Percentiles rank a stretch among this genome's conserved stretches.
Conservation (phyloP, 2,113 vertebrate species). For the Meriones unguiculatus region DNA sequence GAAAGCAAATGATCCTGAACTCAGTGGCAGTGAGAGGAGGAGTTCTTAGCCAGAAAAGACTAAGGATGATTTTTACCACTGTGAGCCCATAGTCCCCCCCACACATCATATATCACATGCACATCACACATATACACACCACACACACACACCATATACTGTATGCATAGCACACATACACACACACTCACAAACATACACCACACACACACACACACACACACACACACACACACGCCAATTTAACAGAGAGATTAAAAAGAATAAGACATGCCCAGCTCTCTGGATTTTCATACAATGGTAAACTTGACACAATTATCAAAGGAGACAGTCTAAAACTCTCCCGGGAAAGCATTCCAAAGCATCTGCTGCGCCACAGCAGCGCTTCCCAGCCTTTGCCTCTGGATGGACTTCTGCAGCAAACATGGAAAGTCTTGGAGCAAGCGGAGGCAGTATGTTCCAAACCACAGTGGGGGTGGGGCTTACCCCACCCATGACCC, state of each 20-base stretch:
- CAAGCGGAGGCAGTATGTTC: not conserved
- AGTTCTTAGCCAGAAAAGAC: conserved; percentile 24
- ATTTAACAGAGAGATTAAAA: not conserved
- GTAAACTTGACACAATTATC: conserved; percentile 16
- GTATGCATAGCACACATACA: no score
- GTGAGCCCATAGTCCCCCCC: not conserved
- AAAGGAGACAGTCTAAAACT: conserved; percentile 53
- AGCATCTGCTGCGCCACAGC: not conserved
- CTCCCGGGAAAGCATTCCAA: conserved; percentile 18
- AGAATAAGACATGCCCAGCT: not conserved
- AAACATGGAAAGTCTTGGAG: not conserved
- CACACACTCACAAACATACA: not conserved
- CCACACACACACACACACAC: not conserved
- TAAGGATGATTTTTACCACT: not conserved
- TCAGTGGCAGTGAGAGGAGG: not conserved
- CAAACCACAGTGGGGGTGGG: not conserved
- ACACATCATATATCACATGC: not conserved
- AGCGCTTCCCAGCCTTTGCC: not conserved
- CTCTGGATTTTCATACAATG: conserved; percentile 21
- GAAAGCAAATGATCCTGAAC: not conserved
- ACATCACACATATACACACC: no score
- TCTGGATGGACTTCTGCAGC: not conserved
- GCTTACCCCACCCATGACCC: not conserved
- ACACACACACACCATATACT: not conserved
- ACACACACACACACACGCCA: not conserved